Percentiles rank a stretch among this genome's conserved stretches.
phyloP scores from a whole-genome alignment of 2,113 vertebrate genomes.

The Illadopsis cleaveri region DNA sequence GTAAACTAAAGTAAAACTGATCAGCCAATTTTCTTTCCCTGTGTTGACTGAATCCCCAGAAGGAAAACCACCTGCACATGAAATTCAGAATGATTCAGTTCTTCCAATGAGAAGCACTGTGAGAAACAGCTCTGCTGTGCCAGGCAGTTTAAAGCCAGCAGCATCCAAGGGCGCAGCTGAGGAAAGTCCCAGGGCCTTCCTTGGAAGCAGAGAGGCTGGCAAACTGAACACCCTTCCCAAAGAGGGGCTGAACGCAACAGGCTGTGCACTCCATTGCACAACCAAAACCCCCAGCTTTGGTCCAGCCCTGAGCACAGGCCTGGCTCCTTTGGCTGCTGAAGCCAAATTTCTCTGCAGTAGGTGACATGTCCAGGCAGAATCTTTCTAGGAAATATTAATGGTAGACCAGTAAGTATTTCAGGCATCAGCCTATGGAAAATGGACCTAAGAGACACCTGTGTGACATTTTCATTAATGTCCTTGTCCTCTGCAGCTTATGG shows the following conservation, averaged over 20 bases:
- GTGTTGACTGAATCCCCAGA: background rate
- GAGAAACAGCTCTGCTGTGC: background rate
- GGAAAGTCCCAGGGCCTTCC: background rate
- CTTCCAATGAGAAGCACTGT: background rate
- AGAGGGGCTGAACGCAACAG: background rate
- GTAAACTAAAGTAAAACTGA: background rate
- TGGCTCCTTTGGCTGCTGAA: background rate
- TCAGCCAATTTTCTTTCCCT: background rate
- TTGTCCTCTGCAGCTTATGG: background rate
- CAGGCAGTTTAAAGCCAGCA: background rate
- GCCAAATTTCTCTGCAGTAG: background rate
- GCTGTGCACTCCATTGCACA: rapidly evolving
- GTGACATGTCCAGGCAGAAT: background rate
- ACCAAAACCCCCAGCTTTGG: background rate
- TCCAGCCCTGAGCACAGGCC: background rate
- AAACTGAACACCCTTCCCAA: background rate
- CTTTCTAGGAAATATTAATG: background rate
- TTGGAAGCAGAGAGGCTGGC: background rate
- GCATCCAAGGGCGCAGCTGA: background rate
- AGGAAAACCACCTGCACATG: background rate
- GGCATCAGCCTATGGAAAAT: background rate
- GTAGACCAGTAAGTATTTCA: background rate
- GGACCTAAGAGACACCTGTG: background rate
- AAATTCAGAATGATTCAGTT: background rate
- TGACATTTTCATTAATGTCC: background rate